Evolutionary conservation across 2,888 invertebrate genomes (phyloP).

Genomic region (Heliconius cydno): DNA sequence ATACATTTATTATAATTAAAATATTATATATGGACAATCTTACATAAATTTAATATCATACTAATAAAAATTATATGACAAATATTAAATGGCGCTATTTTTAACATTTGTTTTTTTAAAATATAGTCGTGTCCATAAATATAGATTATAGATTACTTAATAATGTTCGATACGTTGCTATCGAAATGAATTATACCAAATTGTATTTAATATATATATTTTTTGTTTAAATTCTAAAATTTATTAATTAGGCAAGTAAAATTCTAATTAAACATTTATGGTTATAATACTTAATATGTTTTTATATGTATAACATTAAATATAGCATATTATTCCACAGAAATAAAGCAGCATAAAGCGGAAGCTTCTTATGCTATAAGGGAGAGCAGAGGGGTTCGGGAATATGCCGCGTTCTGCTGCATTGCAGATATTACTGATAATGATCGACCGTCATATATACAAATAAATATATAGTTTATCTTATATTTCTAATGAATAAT

Average conservation of each 20-base stretch:
- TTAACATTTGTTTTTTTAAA: background rate
- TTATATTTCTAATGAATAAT: background rate
- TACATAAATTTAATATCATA: background rate
- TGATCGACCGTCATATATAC: background rate
- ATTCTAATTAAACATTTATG: background rate
- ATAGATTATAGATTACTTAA: too few relatives aligned
- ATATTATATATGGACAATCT: background rate
- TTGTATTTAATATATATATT: background rate
- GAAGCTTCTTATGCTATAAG: conserved; percentile 22
- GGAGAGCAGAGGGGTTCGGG: conserved; percentile 29
- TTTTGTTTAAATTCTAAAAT: background rate
- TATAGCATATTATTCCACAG: background rate
- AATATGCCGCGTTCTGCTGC: conserved; percentile 26
- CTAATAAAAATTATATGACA: background rate
- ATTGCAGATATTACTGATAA: conserved; percentile 24
- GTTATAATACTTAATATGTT: background rate
- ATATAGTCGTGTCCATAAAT: background rate
- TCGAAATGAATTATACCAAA: background rate
- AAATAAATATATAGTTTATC: background rate
- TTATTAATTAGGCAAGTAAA: background rate
- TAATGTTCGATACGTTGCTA: too few relatives aligned
- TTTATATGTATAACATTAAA: background rate
- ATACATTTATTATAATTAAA: background rate
- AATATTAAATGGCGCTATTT: background rate
- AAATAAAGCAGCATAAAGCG: conserved; percentile 1